Conservation (phyloP, 2,797 vertebrate species). For the Scyliorhinus canicula region DNA sequence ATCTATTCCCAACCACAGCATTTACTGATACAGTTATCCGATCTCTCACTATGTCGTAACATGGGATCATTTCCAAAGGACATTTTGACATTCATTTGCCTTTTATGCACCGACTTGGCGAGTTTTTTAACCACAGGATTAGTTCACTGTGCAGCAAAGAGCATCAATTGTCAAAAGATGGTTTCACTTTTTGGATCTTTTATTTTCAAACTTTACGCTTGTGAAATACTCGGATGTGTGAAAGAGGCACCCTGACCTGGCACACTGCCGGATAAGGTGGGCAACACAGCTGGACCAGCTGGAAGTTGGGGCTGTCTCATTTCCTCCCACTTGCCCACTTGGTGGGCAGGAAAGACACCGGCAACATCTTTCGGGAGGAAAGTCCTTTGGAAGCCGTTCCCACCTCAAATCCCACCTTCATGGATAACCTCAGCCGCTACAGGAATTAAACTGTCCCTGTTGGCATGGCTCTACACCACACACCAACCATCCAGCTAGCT, state of each 20-base stretch:
- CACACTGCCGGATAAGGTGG: not conserved
- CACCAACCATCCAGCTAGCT: too few species aligned
- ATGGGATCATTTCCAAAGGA: not conserved
- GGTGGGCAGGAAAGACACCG: not conserved
- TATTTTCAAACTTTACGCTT: not conserved
- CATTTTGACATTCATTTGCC: not conserved
- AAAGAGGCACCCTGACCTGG: not conserved
- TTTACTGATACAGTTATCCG: not conserved
- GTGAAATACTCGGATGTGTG: not conserved
- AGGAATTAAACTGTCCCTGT: too few species aligned
- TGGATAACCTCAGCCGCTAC: too few species aligned
- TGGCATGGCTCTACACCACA: too few species aligned
- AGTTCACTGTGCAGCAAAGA: not conserved
- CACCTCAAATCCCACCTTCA: too few species aligned
- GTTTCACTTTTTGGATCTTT: not conserved
- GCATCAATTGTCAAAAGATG: not conserved
- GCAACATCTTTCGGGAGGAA: not conserved
- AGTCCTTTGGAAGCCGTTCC: not conserved
- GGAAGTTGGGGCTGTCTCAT: not conserved
- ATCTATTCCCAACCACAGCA: not conserved
- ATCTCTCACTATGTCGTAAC: not conserved
- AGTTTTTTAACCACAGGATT: not conserved
- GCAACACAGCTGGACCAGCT: too few species aligned
- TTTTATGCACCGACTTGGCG: not conserved
- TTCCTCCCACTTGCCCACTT: not conserved